phyloP scores from a whole-genome alignment of 2,113 vertebrate species.

The Gorsachius goisagi region DNA sequence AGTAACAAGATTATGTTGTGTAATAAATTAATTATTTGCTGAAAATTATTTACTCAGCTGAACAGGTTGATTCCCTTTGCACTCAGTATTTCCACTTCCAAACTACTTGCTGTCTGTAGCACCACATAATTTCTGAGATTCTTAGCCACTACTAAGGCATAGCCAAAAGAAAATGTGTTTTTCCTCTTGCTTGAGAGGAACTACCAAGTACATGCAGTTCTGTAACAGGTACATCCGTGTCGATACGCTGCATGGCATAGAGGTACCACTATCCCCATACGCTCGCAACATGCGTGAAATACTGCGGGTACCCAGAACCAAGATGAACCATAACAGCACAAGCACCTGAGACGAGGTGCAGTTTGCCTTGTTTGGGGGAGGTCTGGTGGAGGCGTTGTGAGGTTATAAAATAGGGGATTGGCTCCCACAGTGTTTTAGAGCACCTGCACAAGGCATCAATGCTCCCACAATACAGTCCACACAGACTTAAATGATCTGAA shows the following conservation, averaged over 20 bases:
- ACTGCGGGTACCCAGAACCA: neutral
- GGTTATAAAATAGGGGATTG: neutral
- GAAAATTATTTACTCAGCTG: neutral
- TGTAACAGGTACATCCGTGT: neutral
- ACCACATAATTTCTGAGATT: neutral
- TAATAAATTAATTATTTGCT: neutral
- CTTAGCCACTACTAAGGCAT: neutral
- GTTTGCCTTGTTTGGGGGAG: neutral
- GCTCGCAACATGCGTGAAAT: fast-evolving
- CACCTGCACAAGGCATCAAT: neutral
- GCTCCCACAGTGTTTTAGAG: neutral
- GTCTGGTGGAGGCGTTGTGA: neutral
- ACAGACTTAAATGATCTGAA: neutral
- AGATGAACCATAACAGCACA: neutral
- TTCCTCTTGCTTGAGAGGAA: neutral
- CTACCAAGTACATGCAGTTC: neutral
- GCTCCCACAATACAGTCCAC: neutral
- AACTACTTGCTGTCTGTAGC: neutral
- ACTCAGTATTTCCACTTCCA: neutral
- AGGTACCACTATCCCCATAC: fast-evolving
- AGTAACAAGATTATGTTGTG: neutral
- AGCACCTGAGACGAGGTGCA: neutral
- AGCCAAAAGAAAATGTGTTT: neutral
- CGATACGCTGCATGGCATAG: fast-evolving
- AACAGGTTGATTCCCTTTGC: neutral